Percentiles rank a stretch among this genome's conserved stretches.
Evolutionary conservation across 1,140 invertebrate genomes (phyloP).

Genomic region (Triops cancriformis): DNA sequence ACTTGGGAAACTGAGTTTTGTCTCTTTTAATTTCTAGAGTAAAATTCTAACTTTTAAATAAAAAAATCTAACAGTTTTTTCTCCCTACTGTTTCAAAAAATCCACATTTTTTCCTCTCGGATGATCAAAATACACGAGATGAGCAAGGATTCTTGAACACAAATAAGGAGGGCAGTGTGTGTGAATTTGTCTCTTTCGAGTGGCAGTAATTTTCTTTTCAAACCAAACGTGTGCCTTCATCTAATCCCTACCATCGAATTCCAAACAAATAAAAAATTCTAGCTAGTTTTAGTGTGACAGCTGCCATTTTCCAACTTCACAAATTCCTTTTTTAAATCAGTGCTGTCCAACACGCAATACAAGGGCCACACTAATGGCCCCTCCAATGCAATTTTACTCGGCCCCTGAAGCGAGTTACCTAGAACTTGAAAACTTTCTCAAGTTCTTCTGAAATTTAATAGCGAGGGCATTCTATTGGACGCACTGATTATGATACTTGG

Average conservation of each 20-base stretch:
- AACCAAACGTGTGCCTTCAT: too few relatives aligned
- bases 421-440: too few relatives aligned
- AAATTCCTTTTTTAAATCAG: neutral
- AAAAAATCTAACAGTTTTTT: neutral
- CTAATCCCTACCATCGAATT: too few relatives aligned
- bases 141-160: constrained; percentile 6
- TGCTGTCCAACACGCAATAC: too few relatives aligned
- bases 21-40: neutral
- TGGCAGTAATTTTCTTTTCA: neutral
- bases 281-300: neutral
- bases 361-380: too few relatives aligned
- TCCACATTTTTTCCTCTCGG: neutral
- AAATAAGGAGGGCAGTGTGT: constrained; percentile 1
- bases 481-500: too few relatives aligned
- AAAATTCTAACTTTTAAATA: neutral
- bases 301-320: neutral
- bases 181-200: neutral
- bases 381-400: too few relatives aligned
- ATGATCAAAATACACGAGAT: neutral
- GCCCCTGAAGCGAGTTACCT: too few relatives aligned
- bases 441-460: too few relatives aligned
- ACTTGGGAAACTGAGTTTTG: neutral
- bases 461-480: too few relatives aligned
- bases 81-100: neutral
- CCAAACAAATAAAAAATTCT: too few relatives aligned